Evolutionary conservation across 30 jellyfish, hydroid and myxozoan species (phyloP).

Genomic region (Pelagia noctiluca): DNA sequence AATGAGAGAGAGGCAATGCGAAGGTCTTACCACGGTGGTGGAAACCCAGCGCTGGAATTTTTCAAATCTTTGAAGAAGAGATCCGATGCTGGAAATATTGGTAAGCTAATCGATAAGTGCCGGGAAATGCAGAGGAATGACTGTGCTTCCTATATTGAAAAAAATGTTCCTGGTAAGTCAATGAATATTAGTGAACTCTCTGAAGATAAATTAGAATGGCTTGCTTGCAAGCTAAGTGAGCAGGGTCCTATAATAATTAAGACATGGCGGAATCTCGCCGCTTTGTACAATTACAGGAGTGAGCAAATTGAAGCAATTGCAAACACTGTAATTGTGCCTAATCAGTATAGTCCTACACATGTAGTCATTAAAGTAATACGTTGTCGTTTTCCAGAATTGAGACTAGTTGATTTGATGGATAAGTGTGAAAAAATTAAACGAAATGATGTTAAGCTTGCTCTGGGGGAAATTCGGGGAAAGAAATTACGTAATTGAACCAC

Average conservation of each 20-base stretch:
- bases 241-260: neutral
- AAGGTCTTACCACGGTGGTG: slow-evolving; percentile 43
- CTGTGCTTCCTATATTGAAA: neutral
- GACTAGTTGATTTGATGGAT: neutral
- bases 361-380: neutral
- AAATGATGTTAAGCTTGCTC: slow-evolving; percentile 11
- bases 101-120: neutral
- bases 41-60: slow-evolving; percentile 35
- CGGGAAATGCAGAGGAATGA: slow-evolving; percentile 32
- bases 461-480: too few relatives aligned
- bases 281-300: neutral
- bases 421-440: slow-evolving; percentile 9
- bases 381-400: neutral
- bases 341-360: slow-evolving; percentile 33
- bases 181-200: slow-evolving; percentile 21
- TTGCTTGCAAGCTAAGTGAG: slow-evolving; percentile 21
- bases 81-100: neutral
- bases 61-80: neutral
- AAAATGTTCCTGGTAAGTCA: neutral
- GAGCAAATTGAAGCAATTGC: neutral
- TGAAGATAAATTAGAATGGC: neutral
- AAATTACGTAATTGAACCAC: too few relatives aligned
- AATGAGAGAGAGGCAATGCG: slow-evolving; percentile 25
- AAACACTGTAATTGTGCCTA: neutral
- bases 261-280: slow-evolving; percentile 44